Conservation (phyloP, 2,797 vertebrate genomes). For the Silurus lanzhouensis region DNA sequence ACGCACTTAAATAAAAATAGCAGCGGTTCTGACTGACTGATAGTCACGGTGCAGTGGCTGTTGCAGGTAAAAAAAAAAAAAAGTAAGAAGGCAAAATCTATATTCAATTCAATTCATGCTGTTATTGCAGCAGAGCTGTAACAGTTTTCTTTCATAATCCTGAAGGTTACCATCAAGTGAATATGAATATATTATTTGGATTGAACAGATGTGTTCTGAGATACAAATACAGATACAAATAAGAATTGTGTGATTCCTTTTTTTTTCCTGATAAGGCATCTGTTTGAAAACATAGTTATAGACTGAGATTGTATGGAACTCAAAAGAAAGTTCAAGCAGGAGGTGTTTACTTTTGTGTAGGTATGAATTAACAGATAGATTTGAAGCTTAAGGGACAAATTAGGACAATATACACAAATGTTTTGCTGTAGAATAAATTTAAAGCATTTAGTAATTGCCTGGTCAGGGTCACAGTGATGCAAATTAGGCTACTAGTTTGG, state of each 20-base stretch:
- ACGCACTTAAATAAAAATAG: constrained; percentile 28
- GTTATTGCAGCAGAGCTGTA: not conserved
- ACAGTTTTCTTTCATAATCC: constrained; percentile 3
- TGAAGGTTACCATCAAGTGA: not conserved
- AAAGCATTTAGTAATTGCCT: not conserved
- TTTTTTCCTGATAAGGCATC: not conserved
- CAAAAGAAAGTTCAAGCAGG: not conserved
- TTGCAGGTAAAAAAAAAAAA: not conserved
- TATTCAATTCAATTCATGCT: not conserved
- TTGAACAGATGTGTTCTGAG: not conserved
- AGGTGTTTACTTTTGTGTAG: not conserved
- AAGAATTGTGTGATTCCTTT: not conserved
- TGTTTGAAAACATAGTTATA: not conserved
- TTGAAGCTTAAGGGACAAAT: not conserved
- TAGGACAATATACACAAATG: not conserved
- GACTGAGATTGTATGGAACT: not conserved
- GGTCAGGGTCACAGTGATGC: not conserved
- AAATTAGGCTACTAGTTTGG: not conserved
- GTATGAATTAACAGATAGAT: not conserved
- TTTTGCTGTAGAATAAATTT: not conserved
- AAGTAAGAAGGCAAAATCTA: not conserved
- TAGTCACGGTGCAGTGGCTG: not conserved
- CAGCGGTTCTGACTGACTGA: constrained; percentile 5
- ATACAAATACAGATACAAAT: not conserved
- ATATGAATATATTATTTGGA: not conserved